phyloP scores from a whole-genome alignment of 2,797 vertebrate species.

The Tragelaphus eurycerus region DNA sequence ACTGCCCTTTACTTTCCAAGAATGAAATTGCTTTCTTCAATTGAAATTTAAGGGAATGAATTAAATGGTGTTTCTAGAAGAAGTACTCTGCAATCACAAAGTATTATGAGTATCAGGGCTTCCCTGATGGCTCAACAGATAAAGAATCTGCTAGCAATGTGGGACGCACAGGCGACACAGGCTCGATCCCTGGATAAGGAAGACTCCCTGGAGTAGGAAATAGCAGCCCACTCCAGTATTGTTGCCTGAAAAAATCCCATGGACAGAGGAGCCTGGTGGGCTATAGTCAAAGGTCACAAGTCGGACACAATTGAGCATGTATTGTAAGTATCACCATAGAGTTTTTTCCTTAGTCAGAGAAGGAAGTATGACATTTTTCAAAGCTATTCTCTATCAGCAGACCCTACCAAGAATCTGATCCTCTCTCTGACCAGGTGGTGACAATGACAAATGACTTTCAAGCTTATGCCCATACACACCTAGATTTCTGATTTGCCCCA shows the following conservation, averaged over 20 bases:
- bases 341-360: not conserved
- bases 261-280: not conserved
- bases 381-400: not conserved
- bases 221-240: not conserved
- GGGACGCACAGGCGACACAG: not conserved
- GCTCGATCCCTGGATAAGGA: not conserved
- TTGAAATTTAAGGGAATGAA: not conserved
- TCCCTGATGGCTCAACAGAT: not conserved
- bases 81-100: not conserved
- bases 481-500: not conserved
- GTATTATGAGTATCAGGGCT: not conserved
- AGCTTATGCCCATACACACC: rapidly evolving
- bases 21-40: not conserved
- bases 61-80: not conserved
- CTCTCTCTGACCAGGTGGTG: not conserved
- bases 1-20: not conserved
- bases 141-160: not conserved
- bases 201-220: not conserved
- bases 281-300: not conserved
- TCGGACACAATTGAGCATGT: not conserved
- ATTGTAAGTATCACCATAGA: not conserved
- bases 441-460: not conserved
- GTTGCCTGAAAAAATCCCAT: not conserved
- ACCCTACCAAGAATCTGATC: not conserved
- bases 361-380: not conserved